These are phyloP conservation scores for Noctua janthe DNA, from an alignment of 2,888 invertebrate species.

Conservation along the genomic window DNA sequence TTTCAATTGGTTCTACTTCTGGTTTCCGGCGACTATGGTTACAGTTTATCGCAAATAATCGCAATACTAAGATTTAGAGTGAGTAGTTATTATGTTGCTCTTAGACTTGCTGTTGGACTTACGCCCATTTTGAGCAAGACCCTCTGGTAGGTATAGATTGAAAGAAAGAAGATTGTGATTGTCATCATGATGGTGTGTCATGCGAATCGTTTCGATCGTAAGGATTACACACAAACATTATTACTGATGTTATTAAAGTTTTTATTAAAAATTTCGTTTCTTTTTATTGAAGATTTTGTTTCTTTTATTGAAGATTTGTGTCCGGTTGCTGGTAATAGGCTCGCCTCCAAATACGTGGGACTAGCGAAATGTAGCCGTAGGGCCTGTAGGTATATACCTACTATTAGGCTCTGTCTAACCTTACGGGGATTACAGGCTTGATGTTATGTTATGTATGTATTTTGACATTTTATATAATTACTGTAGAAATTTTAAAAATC, in stretches of 20 bases:
- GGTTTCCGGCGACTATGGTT: neutral
- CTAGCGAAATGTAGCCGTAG: too few relatives aligned
- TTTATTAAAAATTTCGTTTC: neutral
- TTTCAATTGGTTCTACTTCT: neutral
- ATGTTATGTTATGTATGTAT: too few relatives aligned
- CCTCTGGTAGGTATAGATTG: neutral
- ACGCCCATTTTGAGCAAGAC: neutral
- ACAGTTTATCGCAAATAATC: neutral
- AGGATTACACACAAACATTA: neutral
- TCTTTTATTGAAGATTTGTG: neutral
- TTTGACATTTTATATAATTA: too few relatives aligned
- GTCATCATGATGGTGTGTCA: neutral
- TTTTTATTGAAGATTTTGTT: neutral
- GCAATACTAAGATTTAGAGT: neutral
- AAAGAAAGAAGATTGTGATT: neutral
- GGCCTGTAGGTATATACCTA: too few relatives aligned
- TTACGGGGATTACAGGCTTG: too few relatives aligned
- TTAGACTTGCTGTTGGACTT: neutral
- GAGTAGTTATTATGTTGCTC: neutral
- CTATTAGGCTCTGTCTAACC: neutral
- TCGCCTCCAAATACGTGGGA: neutral
- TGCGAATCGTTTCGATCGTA: neutral
- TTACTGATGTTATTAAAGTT: constrained; percentile 1
- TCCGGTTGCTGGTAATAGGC: neutral
- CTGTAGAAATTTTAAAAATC: too few relatives aligned